phyloP scores from a whole-genome alignment of 2,888 invertebrate genomes.

The Patella caerulea region DNA sequence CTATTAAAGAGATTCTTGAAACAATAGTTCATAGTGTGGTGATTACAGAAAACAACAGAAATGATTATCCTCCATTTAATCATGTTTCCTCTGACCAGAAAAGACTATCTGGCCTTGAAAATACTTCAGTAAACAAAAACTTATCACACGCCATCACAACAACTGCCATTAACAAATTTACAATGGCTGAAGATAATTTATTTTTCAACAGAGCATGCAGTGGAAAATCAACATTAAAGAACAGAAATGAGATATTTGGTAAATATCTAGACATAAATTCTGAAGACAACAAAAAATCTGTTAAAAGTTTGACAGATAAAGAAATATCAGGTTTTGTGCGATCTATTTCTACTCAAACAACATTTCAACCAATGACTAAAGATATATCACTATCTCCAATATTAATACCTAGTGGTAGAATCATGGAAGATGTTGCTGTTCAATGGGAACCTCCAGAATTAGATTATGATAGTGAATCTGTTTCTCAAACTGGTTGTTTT shows the following conservation, averaged over 20 bases:
- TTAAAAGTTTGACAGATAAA: constrained; percentile 14
- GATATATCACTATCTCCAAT: not conserved
- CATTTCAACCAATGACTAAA: not conserved
- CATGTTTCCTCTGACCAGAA: not conserved
- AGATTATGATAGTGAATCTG: not conserved
- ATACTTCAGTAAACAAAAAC: too few relatives aligned
- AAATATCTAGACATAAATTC: not conserved
- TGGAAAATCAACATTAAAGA: too few relatives aligned
- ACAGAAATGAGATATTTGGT: too few relatives aligned
- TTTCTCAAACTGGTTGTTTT: too few relatives aligned
- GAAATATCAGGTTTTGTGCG: constrained; percentile 6
- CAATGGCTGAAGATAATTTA: too few relatives aligned
- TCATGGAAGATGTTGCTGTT: not conserved
- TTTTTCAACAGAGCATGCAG: too few relatives aligned
- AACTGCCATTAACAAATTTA: too few relatives aligned
- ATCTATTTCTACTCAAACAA: too few relatives aligned
- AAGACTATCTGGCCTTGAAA: too few relatives aligned
- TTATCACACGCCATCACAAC: too few relatives aligned
- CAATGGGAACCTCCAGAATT: constrained; percentile 15
- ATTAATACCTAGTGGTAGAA: not conserved
- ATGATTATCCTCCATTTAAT: too few relatives aligned
- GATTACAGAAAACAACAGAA: not conserved
- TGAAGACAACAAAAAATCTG: constrained; percentile 6
- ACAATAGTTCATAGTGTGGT: constrained; percentile 17
- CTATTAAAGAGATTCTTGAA: constrained; percentile 9